Evolutionary conservation across 2,797 vertebrate species (phyloP).

Genomic region (Trichosurus vulpecula): DNA sequence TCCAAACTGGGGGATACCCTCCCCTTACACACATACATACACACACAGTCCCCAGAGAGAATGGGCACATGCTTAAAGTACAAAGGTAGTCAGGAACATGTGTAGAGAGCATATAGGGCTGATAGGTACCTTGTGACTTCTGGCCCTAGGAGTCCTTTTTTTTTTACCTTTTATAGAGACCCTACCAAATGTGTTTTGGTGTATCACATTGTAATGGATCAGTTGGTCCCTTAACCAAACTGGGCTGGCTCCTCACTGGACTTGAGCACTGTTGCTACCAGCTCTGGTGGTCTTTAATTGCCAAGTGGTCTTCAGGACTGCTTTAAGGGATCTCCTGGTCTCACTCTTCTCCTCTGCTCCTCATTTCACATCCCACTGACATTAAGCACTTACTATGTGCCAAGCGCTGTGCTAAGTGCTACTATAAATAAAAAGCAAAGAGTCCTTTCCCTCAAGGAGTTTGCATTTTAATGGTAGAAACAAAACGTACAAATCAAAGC

Average conservation of each 20-base stretch:
- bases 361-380: too few relatives aligned
- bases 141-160: neutral
- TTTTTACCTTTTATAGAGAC: neutral
- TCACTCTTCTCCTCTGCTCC: neutral
- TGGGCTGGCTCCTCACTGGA: neutral
- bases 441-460: neutral
- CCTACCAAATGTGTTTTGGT: neutral
- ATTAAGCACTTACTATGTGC: neutral
- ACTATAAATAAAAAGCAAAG: neutral
- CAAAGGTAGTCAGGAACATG: too few relatives aligned
- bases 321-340: neutral
- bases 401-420: neutral
- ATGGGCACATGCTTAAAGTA: too few relatives aligned
- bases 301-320: neutral
- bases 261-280: neutral
- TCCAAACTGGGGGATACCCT: too few relatives aligned
- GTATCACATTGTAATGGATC: neutral
- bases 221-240: neutral
- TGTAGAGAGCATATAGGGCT: neutral
- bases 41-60: too few relatives aligned
- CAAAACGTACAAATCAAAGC: neutral
- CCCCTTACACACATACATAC: too few relatives aligned
- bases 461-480: neutral
- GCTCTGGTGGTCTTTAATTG: neutral
- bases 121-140: neutral